Base-by-base conservation (phyloP, 2,888 invertebrate species). In the Chymomyza amoena region DNA sequence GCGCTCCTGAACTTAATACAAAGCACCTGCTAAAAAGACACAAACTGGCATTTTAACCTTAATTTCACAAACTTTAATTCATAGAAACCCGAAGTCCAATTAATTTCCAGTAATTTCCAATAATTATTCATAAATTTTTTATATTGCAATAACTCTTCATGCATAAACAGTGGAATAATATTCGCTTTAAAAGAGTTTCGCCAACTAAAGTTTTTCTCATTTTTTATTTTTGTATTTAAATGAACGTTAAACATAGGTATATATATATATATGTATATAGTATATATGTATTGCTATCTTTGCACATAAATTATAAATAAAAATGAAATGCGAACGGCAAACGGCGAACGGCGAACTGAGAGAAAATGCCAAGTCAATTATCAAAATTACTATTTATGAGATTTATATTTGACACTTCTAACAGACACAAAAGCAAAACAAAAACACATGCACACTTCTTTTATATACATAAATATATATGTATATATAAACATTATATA, bases 341-440 rank as follows among this genome's bases (percentile, higher is more conserved):
- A 25, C 25, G 25, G 25, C 25, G 25, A 56, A 16, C 20, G 1
- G 9, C 54, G 16, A n/a, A 52, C 52, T 16, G n/a, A n/a, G 54
- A 15, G 54, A 54, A 45, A 16, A 54, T 54, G 54, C 18, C 20
- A 18, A 84, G 82, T 86, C 87, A 84, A 87, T 86, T 84, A 84
- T 78, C 75, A 75, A 81, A 78, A 84, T 84, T 86, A 86, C 80
- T 80, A 84, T 84, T 84, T 86, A 84, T 86, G 84, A 80, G 78
- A 75, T 73, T 81, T 72, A 69, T 50, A 57, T 25, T 57, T 72
- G 68, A 70, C 60, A 68, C 28, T 57, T 57, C 20, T 61, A 52
- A 73, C n/a, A 70, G 28, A 36, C 63, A 61, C 13, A 57, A 50
- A 61, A 16, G 63, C 61, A 61, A 61, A 7, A 52, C 63, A 61